Evolutionary conservation across 1,140 invertebrate genomes (phyloP).

Genomic region (Chlorops oryzae): DNA sequence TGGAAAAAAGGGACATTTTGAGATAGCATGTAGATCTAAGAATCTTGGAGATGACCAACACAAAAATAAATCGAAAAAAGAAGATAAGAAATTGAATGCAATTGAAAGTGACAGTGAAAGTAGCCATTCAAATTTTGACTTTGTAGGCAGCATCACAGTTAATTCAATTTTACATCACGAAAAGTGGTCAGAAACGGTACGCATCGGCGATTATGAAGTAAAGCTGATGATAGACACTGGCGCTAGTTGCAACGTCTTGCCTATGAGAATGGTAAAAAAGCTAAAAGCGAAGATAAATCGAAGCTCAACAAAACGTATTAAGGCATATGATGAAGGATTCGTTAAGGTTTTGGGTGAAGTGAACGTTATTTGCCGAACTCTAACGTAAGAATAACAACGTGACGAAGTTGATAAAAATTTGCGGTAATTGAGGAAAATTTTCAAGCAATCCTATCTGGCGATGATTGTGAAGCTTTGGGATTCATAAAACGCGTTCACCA

Average conservation of each 20-base stretch:
- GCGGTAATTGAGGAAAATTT: conserved; percentile 1
- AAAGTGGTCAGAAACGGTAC: neutral
- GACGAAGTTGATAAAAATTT: conserved; percentile 1
- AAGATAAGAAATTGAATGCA: conserved; percentile 15
- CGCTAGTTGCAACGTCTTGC: conserved; percentile 2
- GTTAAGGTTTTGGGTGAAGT: conserved; percentile 8
- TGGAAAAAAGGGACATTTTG: conserved; percentile 12
- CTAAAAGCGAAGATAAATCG: neutral
- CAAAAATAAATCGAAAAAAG: conserved; percentile 9
- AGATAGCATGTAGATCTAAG: conserved; percentile 2
- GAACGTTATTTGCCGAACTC: neutral
- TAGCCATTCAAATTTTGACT: conserved; percentile 22
- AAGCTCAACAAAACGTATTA: conserved; percentile 1
- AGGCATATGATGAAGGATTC: neutral
- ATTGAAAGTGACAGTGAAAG: conserved; percentile 16
- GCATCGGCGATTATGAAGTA: neutral
- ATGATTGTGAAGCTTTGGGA: neutral
- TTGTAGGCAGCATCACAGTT: conserved; percentile 2
- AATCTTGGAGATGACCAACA: neutral
- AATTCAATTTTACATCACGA: neutral
- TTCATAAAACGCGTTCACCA: conserved; percentile 13
- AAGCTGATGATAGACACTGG: conserved; percentile 7
- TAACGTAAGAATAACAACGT: conserved; percentile 4
- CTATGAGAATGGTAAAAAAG: neutral
- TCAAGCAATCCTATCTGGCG: neutral